Evolutionary conservation across 2,113 vertebrate genomes (phyloP), one percentile per base, ranked within the genome.

Genomic region (Lontra canadensis): DNA sequence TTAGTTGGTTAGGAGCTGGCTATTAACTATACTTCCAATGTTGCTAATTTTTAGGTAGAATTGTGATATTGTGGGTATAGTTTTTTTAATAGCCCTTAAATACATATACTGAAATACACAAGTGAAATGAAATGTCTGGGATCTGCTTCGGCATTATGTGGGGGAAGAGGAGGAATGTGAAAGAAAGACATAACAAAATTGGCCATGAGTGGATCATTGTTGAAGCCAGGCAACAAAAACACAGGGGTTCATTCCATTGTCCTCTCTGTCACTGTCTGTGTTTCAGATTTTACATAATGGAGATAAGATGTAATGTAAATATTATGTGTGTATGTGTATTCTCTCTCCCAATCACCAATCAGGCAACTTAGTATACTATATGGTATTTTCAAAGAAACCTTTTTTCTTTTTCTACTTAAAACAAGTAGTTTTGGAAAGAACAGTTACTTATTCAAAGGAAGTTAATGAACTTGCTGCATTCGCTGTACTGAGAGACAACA

Each of bases 71-170:
- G 21, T 44, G 2, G 20, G 8, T 47, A 44, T 39, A 20, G 3
- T 5, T 93, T 90, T 87, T 97, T 57, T 78, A 78, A 88, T 76
- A 55, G 20, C 36, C 42, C 61, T 93, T 63, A 74, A 88, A 86
- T 36, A 93, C 76, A 59, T 78, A 44, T 21, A 82, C 17, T 90
- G 31, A 93, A 91, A 67, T 81, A 29, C 73, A 90, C 9, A 2
- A 55, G 4, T 88, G 18, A 84, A 59, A 42, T 71, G 29, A 94
- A 94, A 93, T 52, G 4, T 47, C 59, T 73, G 25, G n/a, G 8
- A 73, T 47, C 93, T 90, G 25, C 17, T 90, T 47, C 9, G 59
- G 1, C 57, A 94, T 44, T 67, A 65, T 76, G 3, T 76, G 55
- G 57, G 26, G 10, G 10, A 87, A 63, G 7, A 3, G 42, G 26